Conservation (phyloP, 2,888 invertebrate species). For the Eupithecia vulgata region DNA sequence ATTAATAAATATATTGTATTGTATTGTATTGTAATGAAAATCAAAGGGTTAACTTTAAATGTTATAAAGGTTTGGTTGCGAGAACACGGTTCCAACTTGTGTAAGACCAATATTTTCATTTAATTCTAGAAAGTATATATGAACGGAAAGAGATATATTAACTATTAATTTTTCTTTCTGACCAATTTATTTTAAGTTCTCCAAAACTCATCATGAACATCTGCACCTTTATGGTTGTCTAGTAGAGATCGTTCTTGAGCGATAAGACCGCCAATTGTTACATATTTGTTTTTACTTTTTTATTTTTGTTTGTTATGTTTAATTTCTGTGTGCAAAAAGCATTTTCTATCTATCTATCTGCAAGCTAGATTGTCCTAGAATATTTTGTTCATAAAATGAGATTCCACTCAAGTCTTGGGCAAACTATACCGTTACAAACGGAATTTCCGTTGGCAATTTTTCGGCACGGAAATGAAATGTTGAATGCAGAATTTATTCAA, state of each 20-base stretch:
- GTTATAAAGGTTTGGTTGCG: no score
- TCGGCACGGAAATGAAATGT: conserved; percentile 39
- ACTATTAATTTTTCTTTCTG: no score
- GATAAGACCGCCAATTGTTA: no score
- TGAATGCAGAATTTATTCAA: conserved; percentile 52
- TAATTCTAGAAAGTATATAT: neutral
- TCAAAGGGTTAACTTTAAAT: no score
- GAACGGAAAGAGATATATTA: neutral
- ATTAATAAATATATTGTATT: no score
- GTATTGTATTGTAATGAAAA: no score
- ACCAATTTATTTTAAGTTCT: neutral
- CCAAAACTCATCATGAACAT: neutral
- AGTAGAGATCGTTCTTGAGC: no score
- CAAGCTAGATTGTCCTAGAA: neutral
- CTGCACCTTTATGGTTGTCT: no score
- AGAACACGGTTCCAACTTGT: neutral
- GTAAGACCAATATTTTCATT: neutral
- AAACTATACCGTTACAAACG: conserved; percentile 49
- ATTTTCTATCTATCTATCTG: no score
- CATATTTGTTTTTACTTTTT: no score
- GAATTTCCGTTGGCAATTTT: conserved; percentile 37
- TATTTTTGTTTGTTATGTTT: no score
- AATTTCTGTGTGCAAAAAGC: no score
- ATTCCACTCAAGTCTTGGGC: conserved; percentile 25
- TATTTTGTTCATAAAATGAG: neutral